A percentile compares a stretch with the other conserved stretches of the same genome.
Conservation (phyloP, 2,113 vertebrate genomes). For the Ondatra zibethicus region DNA sequence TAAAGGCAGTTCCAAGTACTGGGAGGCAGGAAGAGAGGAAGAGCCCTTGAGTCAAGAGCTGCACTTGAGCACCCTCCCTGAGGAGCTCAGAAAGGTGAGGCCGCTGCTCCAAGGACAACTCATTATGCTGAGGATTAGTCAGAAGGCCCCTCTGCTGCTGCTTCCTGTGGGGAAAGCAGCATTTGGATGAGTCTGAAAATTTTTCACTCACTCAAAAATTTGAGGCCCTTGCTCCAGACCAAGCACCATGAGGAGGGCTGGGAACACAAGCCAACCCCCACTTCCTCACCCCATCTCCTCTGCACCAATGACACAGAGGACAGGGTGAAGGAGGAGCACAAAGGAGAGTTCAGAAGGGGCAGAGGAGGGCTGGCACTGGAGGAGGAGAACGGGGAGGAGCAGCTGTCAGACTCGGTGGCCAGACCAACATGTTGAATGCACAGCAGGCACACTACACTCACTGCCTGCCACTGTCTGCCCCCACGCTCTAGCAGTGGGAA, state of each 20-base stretch:
- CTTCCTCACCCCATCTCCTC: neutral
- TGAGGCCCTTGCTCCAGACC: neutral
- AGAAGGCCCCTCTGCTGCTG: neutral
- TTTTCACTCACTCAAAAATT: accelerated
- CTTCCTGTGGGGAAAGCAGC: neutral
- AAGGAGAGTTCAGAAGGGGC: neutral
- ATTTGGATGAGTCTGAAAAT: neutral
- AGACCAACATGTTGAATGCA: accelerated
- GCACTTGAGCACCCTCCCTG: neutral
- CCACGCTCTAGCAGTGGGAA: accelerated
- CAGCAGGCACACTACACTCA: accelerated
- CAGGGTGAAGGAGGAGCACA: accelerated
- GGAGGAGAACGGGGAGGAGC: accelerated
- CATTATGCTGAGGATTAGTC: neutral
- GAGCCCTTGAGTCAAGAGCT: slow-evolving; percentile 35
- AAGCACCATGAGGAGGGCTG: accelerated
- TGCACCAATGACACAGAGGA: neutral
- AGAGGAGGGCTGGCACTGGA: neutral
- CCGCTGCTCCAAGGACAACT: neutral
- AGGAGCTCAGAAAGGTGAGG: neutral
- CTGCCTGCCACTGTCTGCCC: accelerated
- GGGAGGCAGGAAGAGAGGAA: neutral
- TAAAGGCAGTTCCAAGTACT: slow-evolving; percentile 5
- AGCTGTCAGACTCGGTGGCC: neutral
- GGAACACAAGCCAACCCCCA: neutral